Percentiles rank a stretch among this genome's conserved stretches.
These are phyloP conservation scores for Pangasius mekongensis DNA, from an alignment of 2,797 vertebrate genomes.

Conservation along the genomic window DNA sequence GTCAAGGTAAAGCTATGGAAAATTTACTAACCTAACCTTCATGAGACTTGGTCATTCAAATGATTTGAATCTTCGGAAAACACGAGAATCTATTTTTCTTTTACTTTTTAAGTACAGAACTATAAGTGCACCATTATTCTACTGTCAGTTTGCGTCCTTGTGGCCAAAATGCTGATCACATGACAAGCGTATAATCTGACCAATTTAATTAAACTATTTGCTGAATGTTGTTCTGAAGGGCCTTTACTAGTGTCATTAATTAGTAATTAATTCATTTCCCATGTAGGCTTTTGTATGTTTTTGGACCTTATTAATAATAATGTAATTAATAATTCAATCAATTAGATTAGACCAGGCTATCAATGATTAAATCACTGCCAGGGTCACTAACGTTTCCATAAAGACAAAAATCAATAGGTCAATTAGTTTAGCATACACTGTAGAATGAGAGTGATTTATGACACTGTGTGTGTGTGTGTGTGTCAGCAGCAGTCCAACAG, in stretches of 20 bases:
- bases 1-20: constrained; percentile 74
- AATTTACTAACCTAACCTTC: background rate
- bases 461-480: constrained; percentile 16
- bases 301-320: background rate
- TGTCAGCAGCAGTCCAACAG: constrained; percentile 76
- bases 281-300: constrained; percentile 2
- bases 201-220: background rate
- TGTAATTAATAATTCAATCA: background rate
- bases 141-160: background rate
- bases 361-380: background rate
- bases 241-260: background rate
- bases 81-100: background rate
- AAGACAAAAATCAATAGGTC: background rate
- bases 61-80: background rate
- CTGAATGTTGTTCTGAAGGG: background rate
- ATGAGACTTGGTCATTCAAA: background rate
- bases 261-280: background rate
- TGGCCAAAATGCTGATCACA: background rate
- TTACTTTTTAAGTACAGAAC: background rate
- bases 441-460: background rate
- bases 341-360: background rate
- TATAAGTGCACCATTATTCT: background rate
- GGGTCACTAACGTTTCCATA: background rate
- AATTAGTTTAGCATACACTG: background rate
- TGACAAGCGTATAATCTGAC: background rate